These are phyloP conservation scores for Julus scanicus DNA, from an alignment of 2,888 invertebrate genomes.

Conservation along the genomic window DNA sequence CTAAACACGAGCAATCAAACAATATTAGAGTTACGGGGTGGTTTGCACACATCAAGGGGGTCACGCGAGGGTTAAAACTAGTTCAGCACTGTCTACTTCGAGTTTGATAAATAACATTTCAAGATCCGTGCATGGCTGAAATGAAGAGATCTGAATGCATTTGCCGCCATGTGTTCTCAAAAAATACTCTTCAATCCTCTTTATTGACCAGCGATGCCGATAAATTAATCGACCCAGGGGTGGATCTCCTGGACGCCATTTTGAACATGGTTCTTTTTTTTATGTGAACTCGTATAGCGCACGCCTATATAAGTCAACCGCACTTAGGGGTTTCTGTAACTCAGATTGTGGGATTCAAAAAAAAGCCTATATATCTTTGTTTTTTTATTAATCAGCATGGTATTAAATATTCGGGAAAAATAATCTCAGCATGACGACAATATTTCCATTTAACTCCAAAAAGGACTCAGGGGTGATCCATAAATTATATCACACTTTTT, in stretches of 20 bases:
- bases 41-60: constrained; percentile 42
- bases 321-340: neutral
- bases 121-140: constrained; percentile 4
- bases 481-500: no score
- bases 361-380: no score
- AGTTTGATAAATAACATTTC: constrained; percentile 42
- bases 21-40: constrained; percentile 42
- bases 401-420: no score
- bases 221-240: constrained; percentile 42
- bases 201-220: constrained; percentile 36
- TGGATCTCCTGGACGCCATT: constrained; percentile 42
- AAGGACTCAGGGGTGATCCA: no score
- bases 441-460: no score
- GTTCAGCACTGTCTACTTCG: constrained; percentile 42
- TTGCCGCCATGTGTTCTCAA: neutral
- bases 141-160: constrained; percentile 27
- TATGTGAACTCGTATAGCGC: neutral
- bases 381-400: no score
- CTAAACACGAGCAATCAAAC: constrained; percentile 42
- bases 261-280: neutral
- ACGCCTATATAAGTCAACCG: constrained; percentile 29
- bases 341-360: neutral
- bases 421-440: no score
- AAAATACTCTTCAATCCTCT: constrained; percentile 35
- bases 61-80: constrained; percentile 17